Evolutionary conservation across 2,888 invertebrate species (phyloP), one percentile per base, ranked within the genome.

Genomic region (Dendrolimus houi): DNA sequence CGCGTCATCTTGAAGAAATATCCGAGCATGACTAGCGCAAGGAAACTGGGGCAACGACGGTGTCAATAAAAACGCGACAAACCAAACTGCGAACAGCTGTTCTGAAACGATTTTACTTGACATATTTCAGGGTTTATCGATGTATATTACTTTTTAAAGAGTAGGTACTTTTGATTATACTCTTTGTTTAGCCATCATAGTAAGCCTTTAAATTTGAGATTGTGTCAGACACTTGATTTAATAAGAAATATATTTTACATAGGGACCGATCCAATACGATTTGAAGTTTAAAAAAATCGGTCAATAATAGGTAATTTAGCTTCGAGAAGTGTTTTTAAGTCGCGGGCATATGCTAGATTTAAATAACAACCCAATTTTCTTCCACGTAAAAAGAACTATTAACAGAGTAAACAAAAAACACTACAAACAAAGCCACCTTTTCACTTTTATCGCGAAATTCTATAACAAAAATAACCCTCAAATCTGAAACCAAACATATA

Each of bases 61-160:
- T 47, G 47, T 47, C 47, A 58, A 62, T 60, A 64, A 64, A 64
- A 62, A 59, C 59, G 60, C 59, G 60, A 64, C 62, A 55, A 57
- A 59, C 54, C 47, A 57, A 60, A 55, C 41, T 52, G 55, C 41
- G 55, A 60, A 55, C 62, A 62, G 62, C 60, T 63, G 63, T 56
- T 57, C 41, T 52, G 54, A 55, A 63, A 62, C 63, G 63, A 63
- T 62, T 63, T 56, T 42, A 52, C 59, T 55, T 42, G 47, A 47
- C 47, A 47, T 47, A 12, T 47, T 47, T 47, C 47, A 47, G 10
- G 47, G 2, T 9, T 47, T 47, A 47, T 47, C 12, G 47, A 6
- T 47, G 47, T 10, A 47, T 47, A 47, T 47, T 47, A 47, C 47
- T 47, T 47, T 47, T 47, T 47, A 47, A 47, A 47, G 47, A 47